Base-by-base conservation (phyloP, 2,113 vertebrate genomes). In the Dromiciops gliroides region DNA sequence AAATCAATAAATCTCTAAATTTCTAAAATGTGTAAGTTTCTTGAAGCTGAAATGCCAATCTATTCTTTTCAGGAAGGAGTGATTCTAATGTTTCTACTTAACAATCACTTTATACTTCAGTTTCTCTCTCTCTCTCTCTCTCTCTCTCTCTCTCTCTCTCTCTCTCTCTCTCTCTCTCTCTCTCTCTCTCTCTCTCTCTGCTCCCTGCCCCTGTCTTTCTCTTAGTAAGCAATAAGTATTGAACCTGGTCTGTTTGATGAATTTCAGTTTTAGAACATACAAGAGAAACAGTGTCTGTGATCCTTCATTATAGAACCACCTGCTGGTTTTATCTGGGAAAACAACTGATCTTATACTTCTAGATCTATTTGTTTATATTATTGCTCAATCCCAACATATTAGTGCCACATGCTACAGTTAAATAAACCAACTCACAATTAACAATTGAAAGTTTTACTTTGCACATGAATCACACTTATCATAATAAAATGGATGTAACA, bases 291-390 rank as follows among this genome's bases (percentile, higher is more conserved):
- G 92, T 97, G 91, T 96, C 90, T 83, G 9, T 89, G 51, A 3
- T 90, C 26, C 44, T 94, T 95, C 89, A 93, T 94, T 95, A 95
- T 8, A 94, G 51, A 97, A 95, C 67, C 92, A 93, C 96, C 93
- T 95, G 91, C 94, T 97, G 93, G 14, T 93, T 97, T 97, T 95
- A 96, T 94, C 91, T 91, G 51, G 67, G 51, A 95, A 96, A 96
- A 95, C 52, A 96, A 96, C 51, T 10, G 91, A 94, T 5, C 95
- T 96, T 94, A 91, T 92, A 75, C 92, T 75, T 28, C 93, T 96
- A 95, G 44, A 90, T 95, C 95, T 96, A 31, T 97, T 95, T 95
- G 28, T 92, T 49, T 97, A 90, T 93, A 92, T 96, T 96, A 91
- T 89, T 60, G 75, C 10, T 92, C 94, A 96, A 92, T 95, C 48